Percentiles rank a stretch among this genome's conserved stretches.
These are phyloP conservation scores for Smittia aterrima DNA, from an alignment of 2,888 invertebrate species.

Conservation along the genomic window DNA sequence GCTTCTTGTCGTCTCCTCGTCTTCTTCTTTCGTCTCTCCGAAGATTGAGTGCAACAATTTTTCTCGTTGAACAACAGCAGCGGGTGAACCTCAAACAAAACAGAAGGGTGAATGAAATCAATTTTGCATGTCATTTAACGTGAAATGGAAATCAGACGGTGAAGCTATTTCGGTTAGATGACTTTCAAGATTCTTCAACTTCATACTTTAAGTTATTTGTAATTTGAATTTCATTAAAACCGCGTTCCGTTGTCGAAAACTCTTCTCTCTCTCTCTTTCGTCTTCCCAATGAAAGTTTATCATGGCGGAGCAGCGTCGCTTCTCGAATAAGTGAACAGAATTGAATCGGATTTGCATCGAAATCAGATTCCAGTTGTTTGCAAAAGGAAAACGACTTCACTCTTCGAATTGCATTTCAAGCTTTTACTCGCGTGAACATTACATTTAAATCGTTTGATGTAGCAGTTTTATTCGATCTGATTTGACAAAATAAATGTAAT, in stretches of 20 bases:
- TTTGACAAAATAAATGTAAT: conserved; percentile 37
- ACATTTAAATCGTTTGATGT: conserved; percentile 37
- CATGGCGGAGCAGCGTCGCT: neutral
- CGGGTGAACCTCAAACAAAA: neutral
- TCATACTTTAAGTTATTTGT: neutral
- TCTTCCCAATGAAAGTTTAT: neutral
- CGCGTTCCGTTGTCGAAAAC: neutral
- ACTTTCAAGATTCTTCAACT: neutral
- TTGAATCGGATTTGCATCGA: conserved; percentile 37
- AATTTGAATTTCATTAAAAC: conserved; percentile 3
- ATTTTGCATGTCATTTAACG: conserved; percentile 18
- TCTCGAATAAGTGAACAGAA: conserved; percentile 30
- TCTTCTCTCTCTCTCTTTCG: neutral
- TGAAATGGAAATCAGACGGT: neutral
- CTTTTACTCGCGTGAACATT: conserved; percentile 37
- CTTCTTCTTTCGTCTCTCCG: neutral
- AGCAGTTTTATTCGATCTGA: conserved; percentile 31
- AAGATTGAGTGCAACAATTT: neutral
- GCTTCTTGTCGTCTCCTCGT: neutral
- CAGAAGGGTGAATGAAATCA: conserved; percentile 16
- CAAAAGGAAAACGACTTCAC: neutral
- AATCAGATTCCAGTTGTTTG: conserved; percentile 30
- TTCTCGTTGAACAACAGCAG: neutral
- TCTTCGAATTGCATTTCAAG: conserved; percentile 38
- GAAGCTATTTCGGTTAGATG: neutral